A percentile compares a stretch with the other conserved stretches of the same genome.
Evolutionary conservation across 2,113 vertebrate species (phyloP).

Genomic region (rat (Rattus norvegicus)): DNA sequence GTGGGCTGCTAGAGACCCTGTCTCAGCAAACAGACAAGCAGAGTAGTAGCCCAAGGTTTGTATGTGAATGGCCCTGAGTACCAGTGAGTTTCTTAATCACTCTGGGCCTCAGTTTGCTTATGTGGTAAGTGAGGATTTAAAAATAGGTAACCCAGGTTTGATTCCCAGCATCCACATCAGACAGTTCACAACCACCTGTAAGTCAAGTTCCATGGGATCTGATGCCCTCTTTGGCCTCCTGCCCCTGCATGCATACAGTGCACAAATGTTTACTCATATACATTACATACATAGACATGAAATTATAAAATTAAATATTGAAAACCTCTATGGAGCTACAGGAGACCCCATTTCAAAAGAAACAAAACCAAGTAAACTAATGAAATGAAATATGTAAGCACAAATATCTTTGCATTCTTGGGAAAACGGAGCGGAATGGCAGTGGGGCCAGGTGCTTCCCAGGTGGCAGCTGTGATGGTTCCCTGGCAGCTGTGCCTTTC

Average conservation of each 20-base stretch:
- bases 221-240: not conserved
- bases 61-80: not conserved
- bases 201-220: not conserved
- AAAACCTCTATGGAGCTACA: not conserved
- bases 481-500: not conserved
- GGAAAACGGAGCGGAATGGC: not conserved
- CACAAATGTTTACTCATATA: not conserved
- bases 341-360: not conserved
- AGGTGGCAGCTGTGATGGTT: not conserved
- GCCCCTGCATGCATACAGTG: not conserved
- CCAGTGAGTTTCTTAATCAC: not conserved
- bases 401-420: not conserved
- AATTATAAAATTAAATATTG: not conserved
- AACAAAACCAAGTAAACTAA: not conserved
- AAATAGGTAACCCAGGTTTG: not conserved
- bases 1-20: not conserved
- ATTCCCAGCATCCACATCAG: not conserved
- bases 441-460: fast-evolving
- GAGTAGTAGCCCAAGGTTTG: not conserved
- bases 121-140: not conserved
- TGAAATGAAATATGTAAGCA: not conserved
- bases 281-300: not conserved
- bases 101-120: not conserved
- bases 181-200: not conserved
- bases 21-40: not conserved